These are phyloP conservation scores for Plagodis pulveraria DNA, from an alignment of 2,888 invertebrate species.

Conservation along the genomic window DNA sequence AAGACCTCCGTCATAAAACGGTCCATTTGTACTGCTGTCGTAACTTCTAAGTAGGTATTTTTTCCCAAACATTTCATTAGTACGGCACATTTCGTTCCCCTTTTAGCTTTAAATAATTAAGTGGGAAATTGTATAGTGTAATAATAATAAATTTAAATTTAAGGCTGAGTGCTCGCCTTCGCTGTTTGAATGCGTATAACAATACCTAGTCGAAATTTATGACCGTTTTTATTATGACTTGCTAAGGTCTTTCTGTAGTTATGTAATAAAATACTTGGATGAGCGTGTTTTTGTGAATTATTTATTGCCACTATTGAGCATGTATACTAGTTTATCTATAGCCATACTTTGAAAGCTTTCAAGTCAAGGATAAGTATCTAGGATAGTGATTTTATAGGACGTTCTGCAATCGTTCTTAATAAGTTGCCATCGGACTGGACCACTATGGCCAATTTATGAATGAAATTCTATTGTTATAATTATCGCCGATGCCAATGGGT, in stretches of 20 bases:
- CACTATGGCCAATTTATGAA: no score
- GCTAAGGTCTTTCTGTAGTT: constrained; percentile 19
- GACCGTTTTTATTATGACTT: constrained; percentile 25
- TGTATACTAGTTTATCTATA: background rate
- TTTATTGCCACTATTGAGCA: constrained; percentile 4
- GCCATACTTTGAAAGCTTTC: background rate
- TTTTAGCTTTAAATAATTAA: constrained; percentile 40
- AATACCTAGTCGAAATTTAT: constrained; percentile 33
- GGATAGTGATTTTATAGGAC: no score
- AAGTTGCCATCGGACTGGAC: no score
- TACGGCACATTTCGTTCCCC: constrained; percentile 27
- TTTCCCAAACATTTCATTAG: constrained; percentile 34
- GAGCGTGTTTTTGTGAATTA: constrained; percentile 4
- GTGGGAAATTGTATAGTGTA: constrained; percentile 38
- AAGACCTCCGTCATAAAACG: constrained; percentile 23
- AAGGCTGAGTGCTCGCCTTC: constrained; percentile 30
- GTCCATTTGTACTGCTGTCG: constrained; percentile 21
- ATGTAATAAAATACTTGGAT: constrained; percentile 17
- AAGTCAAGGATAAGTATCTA: background rate
- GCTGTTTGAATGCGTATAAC: constrained; percentile 31
- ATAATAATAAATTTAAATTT: constrained; percentile 44
- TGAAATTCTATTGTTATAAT: no score
- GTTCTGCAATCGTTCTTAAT: no score
- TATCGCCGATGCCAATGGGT: no score
- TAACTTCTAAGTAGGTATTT: constrained; percentile 26